phyloP scores from a whole-genome alignment of 1,140 invertebrate genomes.

The Aethina tumida region DNA sequence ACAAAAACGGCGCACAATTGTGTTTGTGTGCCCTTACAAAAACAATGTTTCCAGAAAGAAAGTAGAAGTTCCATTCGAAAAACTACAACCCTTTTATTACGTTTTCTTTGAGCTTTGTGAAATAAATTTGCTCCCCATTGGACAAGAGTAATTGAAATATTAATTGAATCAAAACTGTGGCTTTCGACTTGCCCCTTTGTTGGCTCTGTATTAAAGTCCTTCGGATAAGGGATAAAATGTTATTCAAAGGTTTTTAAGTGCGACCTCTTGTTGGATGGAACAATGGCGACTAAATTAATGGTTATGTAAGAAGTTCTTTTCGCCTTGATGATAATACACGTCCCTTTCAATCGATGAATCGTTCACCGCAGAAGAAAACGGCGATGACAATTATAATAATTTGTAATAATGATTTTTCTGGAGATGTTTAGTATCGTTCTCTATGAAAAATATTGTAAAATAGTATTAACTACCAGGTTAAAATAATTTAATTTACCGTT shows the following conservation, averaged over 20 bases:
- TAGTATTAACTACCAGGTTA: no score
- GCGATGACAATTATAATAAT: no score
- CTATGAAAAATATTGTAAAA: no score
- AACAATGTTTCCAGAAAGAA: constrained; percentile 22
- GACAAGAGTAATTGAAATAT: constrained; percentile 25
- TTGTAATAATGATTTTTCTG: no score
- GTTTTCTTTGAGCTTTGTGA: constrained; percentile 17
- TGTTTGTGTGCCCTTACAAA: constrained; percentile 12
- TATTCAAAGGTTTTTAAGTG: constrained; percentile 6
- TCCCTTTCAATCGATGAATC: no score
- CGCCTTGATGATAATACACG: no score
- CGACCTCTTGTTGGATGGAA: constrained; percentile 1
- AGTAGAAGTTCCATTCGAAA: constrained; percentile 10
- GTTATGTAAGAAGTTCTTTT: background rate
- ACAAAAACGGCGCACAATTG: constrained; percentile 16
- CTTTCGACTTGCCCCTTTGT: constrained; percentile 12
- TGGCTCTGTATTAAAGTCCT: constrained; percentile 8
- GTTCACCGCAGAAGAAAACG: no score
- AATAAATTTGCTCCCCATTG: constrained; percentile 22
- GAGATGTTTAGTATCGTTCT: no score
- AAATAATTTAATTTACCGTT: no score
- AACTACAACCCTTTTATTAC: constrained; percentile 19
- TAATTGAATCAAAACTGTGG: constrained; percentile 20
- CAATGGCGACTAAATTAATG: constrained; percentile 2
- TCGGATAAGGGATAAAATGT: constrained; percentile 11